Conservation (phyloP, 2,113 vertebrate species). For the Aythya baeri region DNA sequence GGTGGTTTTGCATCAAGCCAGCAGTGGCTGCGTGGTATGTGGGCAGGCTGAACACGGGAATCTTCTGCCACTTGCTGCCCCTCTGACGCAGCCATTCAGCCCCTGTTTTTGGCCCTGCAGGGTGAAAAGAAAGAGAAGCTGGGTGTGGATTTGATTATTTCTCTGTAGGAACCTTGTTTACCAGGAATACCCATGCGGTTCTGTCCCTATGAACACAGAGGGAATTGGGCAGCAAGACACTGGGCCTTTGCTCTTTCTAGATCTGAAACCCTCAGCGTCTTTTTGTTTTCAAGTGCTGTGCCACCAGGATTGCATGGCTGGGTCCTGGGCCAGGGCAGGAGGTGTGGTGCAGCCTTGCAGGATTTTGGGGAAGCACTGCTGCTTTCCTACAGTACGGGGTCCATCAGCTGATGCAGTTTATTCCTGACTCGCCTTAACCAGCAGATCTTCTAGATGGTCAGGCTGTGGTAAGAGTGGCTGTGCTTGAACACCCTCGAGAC, state of each 20-base stretch:
- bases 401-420: background rate
- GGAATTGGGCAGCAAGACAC: background rate
- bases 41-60: no score
- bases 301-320: background rate
- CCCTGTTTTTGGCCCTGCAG: background rate
- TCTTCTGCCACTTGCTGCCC: no score
- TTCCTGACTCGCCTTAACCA: background rate
- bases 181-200: background rate
- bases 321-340: background rate
- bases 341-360: background rate
- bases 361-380: background rate
- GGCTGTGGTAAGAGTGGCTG: background rate
- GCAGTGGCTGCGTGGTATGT: no score
- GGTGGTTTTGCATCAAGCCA: no score
- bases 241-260: background rate
- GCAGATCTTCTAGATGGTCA: background rate
- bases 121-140: background rate
- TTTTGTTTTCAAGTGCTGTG: background rate
- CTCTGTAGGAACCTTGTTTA: background rate
- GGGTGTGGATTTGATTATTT: background rate
- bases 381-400: background rate
- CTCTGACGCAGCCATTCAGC: background rate
- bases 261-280: background rate
- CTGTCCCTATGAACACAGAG: background rate
- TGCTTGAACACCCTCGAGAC: background rate